Conservation (phyloP, 2,888 invertebrate genomes). For the Tenthredo livida region DNA sequence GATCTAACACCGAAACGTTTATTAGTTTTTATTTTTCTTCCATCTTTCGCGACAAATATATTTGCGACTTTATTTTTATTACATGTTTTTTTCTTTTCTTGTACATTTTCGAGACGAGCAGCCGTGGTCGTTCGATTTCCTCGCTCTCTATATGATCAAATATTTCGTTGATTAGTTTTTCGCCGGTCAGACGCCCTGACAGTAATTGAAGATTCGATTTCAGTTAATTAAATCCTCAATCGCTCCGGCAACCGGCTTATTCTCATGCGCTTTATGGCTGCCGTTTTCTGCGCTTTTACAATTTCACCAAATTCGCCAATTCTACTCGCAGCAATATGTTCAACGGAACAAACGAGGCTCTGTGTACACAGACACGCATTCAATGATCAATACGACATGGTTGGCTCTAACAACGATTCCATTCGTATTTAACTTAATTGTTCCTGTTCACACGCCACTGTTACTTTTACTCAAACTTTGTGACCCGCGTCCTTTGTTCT, state of each 20-base stretch:
- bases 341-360: background rate
- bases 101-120: background rate
- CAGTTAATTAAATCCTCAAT: conserved; percentile 14
- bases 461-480: background rate
- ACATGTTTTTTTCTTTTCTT: background rate
- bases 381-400: background rate
- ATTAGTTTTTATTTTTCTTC: background rate
- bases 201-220: conserved; percentile 27
- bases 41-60: background rate
- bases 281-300: background rate
- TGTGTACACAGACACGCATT: background rate
- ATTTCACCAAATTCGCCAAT: background rate
- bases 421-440: background rate
- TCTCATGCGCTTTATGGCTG: background rate
- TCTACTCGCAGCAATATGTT: background rate
- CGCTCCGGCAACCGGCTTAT: background rate
- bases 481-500: background rate
- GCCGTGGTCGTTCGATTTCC: background rate
- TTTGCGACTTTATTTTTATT: background rate
- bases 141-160: background rate
- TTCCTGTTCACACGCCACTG: background rate
- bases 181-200: background rate
- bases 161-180: conserved; percentile 14
- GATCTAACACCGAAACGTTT: background rate
- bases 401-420: background rate